Base-by-base conservation (phyloP, 2,113 vertebrate genomes). In the Alligator sinensis region DNA sequence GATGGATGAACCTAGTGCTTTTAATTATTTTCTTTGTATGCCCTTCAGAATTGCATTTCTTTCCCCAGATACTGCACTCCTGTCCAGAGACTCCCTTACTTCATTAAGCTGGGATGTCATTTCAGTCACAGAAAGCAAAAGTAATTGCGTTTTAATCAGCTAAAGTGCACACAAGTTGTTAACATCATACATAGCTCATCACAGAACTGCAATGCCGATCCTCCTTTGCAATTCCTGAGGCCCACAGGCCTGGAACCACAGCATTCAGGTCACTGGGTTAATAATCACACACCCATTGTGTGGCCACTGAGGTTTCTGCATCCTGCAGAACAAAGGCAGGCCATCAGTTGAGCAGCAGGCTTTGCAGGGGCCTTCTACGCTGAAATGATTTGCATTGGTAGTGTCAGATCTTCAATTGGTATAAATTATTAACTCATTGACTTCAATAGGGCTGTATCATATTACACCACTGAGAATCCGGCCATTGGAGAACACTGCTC, bases 31-130 rank as follows among this genome's bases (percentile, higher is more conserved):
- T 89, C 94, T 90, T 87, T 62, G 47, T 92, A 88, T 93, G 80
- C 87, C 92, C 91, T 96, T 96, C 87, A 95, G 92, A 94, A 95
- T 84, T 88, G 83, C 89, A 91, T 3, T 70, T 66, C 93, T 87
- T 88, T 95, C 76, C 87, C 78, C 82, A 78, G 2, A 82, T 59
- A 87, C 60, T 84, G 72, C 75, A 70, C 92, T 95, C 93, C 95
- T 91, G 91, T 77, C 93, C 91, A 90, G 95, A 96, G 93, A 97
- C 87, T 96, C 91, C 93, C 95, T 89, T 66, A 77, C 83, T 95
- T 96, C 91, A 94, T 96, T 94, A 96, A 91, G 87, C 91, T 80
- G 76, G 81, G 92, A 94, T 91, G 78, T 80, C 80, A 90, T 95
- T 96, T 92, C 91, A 92, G 78, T 82, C 78, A 86, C 93, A 86